Conservation (phyloP, 2,797 vertebrate species). For the Scolopax bukidnonensis region DNA sequence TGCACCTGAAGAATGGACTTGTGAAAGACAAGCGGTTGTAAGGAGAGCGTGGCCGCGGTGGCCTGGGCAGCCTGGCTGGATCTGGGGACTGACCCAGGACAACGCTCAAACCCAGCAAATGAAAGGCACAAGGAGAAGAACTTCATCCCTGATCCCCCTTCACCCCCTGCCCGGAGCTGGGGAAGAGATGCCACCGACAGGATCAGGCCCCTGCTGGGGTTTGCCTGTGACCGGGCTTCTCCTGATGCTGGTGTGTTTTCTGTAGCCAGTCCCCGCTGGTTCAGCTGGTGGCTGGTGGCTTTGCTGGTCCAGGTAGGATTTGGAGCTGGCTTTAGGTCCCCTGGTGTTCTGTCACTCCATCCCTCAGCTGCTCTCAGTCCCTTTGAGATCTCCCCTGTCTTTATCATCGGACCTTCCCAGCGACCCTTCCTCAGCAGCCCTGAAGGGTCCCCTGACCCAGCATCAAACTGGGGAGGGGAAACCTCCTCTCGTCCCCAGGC, state of each 20-base stretch:
- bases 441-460: background rate
- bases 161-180: background rate
- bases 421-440: background rate
- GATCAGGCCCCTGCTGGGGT: background rate
- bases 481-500: background rate
- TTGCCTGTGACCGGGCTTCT: background rate
- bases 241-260: background rate
- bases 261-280: background rate
- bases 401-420: background rate
- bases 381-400: background rate
- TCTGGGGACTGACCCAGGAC: background rate
- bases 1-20: constrained; percentile 87
- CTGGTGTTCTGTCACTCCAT: background rate
- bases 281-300: background rate
- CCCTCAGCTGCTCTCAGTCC: background rate
- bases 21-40: constrained; percentile 90
- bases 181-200: background rate
- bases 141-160: background rate
- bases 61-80: background rate
- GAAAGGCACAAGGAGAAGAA: background rate
- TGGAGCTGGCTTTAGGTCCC: constrained; percentile 32
- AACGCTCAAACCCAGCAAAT: background rate
- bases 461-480: background rate
- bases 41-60: background rate
- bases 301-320: constrained; percentile 8